Base-by-base conservation (phyloP, 2,113 vertebrate species). In the Camelus dromedarius region DNA sequence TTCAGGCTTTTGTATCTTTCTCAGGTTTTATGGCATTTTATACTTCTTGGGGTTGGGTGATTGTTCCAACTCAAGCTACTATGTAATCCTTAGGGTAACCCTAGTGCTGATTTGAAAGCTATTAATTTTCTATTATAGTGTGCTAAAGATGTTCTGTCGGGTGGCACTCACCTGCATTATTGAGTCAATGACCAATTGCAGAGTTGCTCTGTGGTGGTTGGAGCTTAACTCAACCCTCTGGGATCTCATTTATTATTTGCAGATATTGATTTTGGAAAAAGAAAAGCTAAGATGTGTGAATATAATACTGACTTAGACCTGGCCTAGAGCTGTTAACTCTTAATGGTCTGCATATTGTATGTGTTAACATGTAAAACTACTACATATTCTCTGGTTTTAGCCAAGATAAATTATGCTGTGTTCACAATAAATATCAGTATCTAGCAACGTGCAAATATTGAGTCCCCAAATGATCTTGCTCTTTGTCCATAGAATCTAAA, bases 201-300 rank as follows among this genome's bases (percentile, higher is more conserved):
- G 98, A 99, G 98, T 99, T 99, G 98, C 98, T 98, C 97, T 98
- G 98, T 98, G 98, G 97, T 98, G 98, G 98, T 98, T 98, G 98
- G 97, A 99, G 98, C 99, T 99, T 99, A 99, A 98, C 98, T 98
- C 97, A 99, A 98, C 98, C 99, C 99, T 99, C 98, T 99, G 99
- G 99, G 99, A 99, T 99, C 99, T 99, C 99, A 99, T 99, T 99
- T 99, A 99, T 99, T 99, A 99, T 99, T 99, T 99, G 99, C 99
- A 99, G 99, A 99, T 99, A 99, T 99, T 99, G 99, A 99, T 99
- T 99, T 99, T 99, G 97, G 98, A 98, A 98, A 98, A 98, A 98
- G 98, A 98, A 98, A 98, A 98, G 98, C 98, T 98, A 98, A 99
- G 99, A 98, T 98, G 98, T 99, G 98, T 99, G 97, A 98, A 98